Evolutionary conservation across 2,888 invertebrate genomes (phyloP).

Genomic region (Mactromeris polynyma): DNA sequence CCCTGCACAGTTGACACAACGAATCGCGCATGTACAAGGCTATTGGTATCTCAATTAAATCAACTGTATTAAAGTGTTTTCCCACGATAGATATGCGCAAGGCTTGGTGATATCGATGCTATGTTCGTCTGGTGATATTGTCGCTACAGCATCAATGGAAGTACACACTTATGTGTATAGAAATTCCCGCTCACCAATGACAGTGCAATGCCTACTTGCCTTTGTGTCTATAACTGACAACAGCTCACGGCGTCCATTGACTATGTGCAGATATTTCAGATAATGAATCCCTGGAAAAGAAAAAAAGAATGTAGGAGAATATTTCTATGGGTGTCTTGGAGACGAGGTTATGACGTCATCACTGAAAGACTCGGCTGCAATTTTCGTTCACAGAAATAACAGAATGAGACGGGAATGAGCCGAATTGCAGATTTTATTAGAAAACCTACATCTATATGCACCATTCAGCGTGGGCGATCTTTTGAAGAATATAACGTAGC

Average conservation of each 20-base stretch:
- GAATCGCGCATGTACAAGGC: not conserved
- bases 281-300: not conserved
- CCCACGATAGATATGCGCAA: not conserved
- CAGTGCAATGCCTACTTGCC: not conserved
- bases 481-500: not conserved
- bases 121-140: not conserved
- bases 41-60: not conserved
- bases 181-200: not conserved
- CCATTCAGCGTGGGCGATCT: not conserved
- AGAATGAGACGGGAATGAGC: not conserved
- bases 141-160: not conserved
- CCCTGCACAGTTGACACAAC: not conserved
- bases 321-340: not conserved
- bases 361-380: slow-evolving; percentile 5
- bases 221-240: not conserved
- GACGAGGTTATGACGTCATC: slow-evolving; percentile 3
- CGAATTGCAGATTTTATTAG: not conserved
- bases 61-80: not conserved
- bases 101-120: not conserved
- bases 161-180: not conserved
- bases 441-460: not conserved
- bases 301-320: not conserved
- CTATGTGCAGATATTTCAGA: not conserved
- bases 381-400: slow-evolving; percentile 16
- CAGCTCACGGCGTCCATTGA: not conserved